These are phyloP conservation scores for Euwallacea similis DNA, from an alignment of 1,140 invertebrate genomes.

Conservation along the genomic window DNA sequence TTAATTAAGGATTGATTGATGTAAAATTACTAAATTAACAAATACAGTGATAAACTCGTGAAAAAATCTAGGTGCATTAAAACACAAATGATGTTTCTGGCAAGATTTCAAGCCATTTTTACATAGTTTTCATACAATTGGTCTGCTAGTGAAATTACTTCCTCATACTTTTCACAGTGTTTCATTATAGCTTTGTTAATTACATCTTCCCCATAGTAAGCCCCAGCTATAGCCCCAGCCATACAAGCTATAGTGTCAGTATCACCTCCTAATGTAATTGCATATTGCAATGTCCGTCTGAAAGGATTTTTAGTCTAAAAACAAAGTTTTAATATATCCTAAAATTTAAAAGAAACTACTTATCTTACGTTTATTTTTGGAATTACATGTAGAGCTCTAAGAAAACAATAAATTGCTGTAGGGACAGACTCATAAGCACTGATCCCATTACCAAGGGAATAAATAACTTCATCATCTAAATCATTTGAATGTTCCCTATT, in stretches of 20 bases:
- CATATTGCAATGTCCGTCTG: slow-evolving; percentile 67
- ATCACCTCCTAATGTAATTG: slow-evolving; percentile 76
- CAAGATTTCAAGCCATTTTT: background rate
- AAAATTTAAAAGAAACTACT: slow-evolving; percentile 9
- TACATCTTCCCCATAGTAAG: slow-evolving; percentile 67
- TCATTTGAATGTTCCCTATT: slow-evolving; percentile 49
- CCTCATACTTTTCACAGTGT: slow-evolving; percentile 65
- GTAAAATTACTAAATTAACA: too few relatives aligned
- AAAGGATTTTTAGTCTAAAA: slow-evolving; percentile 53
- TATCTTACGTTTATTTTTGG: slow-evolving; percentile 58
- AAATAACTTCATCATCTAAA: slow-evolving; percentile 58
- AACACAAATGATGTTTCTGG: too few relatives aligned
- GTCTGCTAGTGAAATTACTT: slow-evolving; percentile 58
- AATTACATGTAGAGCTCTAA: slow-evolving; percentile 63
- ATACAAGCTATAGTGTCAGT: slow-evolving; percentile 81
- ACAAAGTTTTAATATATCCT: slow-evolving; percentile 11
- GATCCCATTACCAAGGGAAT: slow-evolving; percentile 64
- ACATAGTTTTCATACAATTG: slow-evolving; percentile 51
- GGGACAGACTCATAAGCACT: slow-evolving; percentile 72
- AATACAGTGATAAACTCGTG: too few relatives aligned
- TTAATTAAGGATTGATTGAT: too few relatives aligned
- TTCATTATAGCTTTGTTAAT: slow-evolving; percentile 62
- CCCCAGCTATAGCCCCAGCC: slow-evolving; percentile 76
- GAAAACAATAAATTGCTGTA: slow-evolving; percentile 75
- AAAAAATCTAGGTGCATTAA: too few relatives aligned